Conservation (phyloP, 2,113 vertebrate species). For the Eupsittula cactorum region DNA sequence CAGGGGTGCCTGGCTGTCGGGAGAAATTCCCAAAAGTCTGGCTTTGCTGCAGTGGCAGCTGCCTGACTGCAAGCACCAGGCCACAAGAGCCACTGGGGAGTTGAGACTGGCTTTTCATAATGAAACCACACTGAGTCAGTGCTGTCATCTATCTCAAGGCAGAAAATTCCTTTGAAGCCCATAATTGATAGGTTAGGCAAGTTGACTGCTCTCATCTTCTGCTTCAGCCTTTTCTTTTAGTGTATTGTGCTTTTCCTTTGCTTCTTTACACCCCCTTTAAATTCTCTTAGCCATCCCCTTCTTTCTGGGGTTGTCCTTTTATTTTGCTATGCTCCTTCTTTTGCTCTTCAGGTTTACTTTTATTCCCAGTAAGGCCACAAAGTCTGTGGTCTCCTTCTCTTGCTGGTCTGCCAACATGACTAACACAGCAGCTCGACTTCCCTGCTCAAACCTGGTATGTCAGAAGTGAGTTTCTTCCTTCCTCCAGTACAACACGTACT, state of each 20-base stretch:
- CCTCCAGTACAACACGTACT: background rate
- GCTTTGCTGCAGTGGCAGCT: background rate
- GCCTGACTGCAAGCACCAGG: background rate
- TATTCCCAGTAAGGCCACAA: background rate
- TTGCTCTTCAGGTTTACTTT: background rate
- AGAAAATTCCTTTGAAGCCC: background rate
- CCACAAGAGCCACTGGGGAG: background rate
- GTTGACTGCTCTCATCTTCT: background rate
- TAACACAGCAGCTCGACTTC: background rate
- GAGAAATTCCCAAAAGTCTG: background rate
- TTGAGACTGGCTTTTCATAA: background rate
- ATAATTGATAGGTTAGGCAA: background rate
- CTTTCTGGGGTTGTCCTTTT: background rate
- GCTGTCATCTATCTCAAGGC: background rate
- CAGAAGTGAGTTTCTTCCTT: background rate
- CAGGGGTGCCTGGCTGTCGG: background rate
- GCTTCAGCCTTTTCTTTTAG: background rate
- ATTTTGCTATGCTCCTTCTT: background rate
- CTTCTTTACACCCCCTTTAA: background rate
- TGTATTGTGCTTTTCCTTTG: background rate
- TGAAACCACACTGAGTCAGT: background rate
- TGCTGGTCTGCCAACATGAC: background rate
- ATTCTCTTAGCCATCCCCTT: background rate
- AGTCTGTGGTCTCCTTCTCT: background rate
- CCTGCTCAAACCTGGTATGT: background rate